Evolutionary conservation across 2,888 invertebrate species (phyloP).

Genomic region (Meghimatium bilineatum): DNA sequence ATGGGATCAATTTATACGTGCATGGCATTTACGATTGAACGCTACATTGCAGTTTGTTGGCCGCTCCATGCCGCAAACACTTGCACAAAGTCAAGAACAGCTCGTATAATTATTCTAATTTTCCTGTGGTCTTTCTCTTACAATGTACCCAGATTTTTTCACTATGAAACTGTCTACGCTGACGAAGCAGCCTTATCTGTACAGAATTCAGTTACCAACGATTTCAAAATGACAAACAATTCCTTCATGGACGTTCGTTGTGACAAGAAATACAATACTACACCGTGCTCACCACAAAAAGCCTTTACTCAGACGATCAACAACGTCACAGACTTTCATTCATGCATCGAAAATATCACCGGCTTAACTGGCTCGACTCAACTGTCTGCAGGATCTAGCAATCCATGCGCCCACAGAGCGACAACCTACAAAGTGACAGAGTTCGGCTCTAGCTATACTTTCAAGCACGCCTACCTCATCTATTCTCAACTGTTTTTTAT

Average conservation of each 20-base stretch:
- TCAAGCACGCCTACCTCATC: slow-evolving; percentile 72
- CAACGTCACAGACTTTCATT: background rate
- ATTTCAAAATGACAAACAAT: background rate
- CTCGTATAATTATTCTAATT: slow-evolving; percentile 89
- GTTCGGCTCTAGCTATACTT: slow-evolving; percentile 66
- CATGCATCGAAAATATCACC: background rate
- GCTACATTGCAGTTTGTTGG: slow-evolving; percentile 88
- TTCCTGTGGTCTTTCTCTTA: slow-evolving; percentile 89
- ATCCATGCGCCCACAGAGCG: slow-evolving; percentile 27
- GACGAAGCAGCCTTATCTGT: slow-evolving; percentile 43
- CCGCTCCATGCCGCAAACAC: slow-evolving; percentile 92
- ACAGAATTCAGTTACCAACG: too few species aligned
- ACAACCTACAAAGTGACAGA: slow-evolving; percentile 56
- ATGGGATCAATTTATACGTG: slow-evolving; percentile 94
- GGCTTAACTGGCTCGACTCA: background rate
- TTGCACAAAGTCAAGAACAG: slow-evolving; percentile 91
- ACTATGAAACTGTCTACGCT: slow-evolving; percentile 70
- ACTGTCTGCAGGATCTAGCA: background rate
- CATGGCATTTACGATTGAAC: slow-evolving; percentile 84
- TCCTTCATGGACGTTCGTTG: background rate
- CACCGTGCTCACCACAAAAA: background rate
- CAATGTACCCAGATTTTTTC: slow-evolving; percentile 85
- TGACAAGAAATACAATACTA: background rate
- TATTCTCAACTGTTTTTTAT: slow-evolving; percentile 73
- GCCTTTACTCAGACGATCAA: background rate